phyloP scores from a whole-genome alignment of 2,888 invertebrate genomes.

The Drosophila antonietae region DNA sequence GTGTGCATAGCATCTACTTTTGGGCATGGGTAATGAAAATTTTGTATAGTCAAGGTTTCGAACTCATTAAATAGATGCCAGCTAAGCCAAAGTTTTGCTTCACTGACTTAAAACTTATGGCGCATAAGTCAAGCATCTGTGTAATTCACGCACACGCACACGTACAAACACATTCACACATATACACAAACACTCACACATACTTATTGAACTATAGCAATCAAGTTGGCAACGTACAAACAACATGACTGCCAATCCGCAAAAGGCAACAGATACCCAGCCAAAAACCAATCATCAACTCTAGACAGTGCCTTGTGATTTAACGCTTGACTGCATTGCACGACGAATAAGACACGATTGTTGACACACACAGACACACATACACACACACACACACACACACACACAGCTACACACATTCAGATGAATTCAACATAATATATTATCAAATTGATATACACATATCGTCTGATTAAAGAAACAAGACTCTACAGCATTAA shows the following conservation, averaged over 20 bases:
- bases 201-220: slow-evolving; percentile 32
- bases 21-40: slow-evolving; percentile 55
- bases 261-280: slow-evolving; percentile 28
- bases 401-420: background rate
- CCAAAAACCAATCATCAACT: slow-evolving; percentile 26
- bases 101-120: slow-evolving; percentile 52
- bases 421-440: background rate
- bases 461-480: background rate
- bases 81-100: slow-evolving; percentile 57
- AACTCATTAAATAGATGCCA: slow-evolving; percentile 50
- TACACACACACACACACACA: background rate
- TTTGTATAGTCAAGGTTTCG: slow-evolving; percentile 30
- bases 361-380: slow-evolving; percentile 17
- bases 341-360: slow-evolving; percentile 30
- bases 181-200: slow-evolving; percentile 10
- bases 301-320: slow-evolving; percentile 30
- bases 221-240: slow-evolving; percentile 50
- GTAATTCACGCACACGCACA: slow-evolving; percentile 30
- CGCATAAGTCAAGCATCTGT: slow-evolving; percentile 64
- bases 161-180: slow-evolving; percentile 26
- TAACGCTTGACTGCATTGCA: slow-evolving; percentile 47
- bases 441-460: slow-evolving; percentile 1
- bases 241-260: slow-evolving; percentile 37
- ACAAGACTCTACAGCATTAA: background rate
- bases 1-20: slow-evolving; percentile 23